Evolutionary conservation across 2,797 vertebrate species (phyloP).

Genomic region (Anguilla pacifica): DNA sequence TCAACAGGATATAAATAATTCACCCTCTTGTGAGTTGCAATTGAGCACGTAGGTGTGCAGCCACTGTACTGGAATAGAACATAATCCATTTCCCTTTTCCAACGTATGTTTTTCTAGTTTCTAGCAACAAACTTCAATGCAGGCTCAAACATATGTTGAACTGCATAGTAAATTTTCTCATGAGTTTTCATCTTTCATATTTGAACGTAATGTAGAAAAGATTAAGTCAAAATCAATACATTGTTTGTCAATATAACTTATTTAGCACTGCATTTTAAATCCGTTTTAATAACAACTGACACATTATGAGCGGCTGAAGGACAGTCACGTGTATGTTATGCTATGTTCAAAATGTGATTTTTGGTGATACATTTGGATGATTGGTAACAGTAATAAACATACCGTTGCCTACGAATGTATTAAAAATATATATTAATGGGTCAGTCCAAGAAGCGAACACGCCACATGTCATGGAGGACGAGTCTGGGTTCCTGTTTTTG

Average conservation of each 20-base stretch:
- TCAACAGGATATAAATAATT: too few species aligned
- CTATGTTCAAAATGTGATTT: not conserved
- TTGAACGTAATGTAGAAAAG: not conserved
- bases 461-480: too few species aligned
- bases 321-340: not conserved
- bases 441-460: not conserved
- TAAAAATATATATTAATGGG: not conserved
- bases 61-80: not conserved
- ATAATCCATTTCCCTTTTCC: not conserved
- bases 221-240: not conserved
- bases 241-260: not conserved
- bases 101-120: not conserved
- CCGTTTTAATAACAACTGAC: not conserved
- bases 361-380: not conserved
- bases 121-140: not conserved
- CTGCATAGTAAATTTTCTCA: not conserved
- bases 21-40: not conserved
- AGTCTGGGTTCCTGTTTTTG: too few species aligned
- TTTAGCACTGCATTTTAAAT: not conserved
- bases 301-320: not conserved
- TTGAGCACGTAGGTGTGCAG: not conserved
- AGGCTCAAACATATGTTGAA: not conserved
- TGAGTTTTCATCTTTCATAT: not conserved
- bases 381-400: not conserved
- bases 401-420: not conserved